Percentiles rank a stretch among this genome's conserved stretches.
These are phyloP conservation scores for Cyclura pinguis DNA, from an alignment of 2,797 vertebrate species.

Conservation along the genomic window DNA sequence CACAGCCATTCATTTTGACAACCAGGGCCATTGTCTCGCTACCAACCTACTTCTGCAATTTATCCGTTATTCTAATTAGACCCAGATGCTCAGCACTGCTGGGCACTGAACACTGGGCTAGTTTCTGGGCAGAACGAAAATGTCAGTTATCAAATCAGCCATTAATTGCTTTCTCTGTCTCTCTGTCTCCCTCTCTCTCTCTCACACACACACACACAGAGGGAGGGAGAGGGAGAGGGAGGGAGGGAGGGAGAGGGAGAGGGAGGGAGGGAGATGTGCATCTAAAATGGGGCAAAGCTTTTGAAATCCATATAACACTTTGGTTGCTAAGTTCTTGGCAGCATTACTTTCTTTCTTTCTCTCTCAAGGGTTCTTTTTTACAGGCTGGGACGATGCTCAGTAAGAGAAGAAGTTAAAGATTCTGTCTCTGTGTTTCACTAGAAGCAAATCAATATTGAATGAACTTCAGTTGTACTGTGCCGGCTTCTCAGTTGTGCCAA, in stretches of 20 bases:
- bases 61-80: not conserved
- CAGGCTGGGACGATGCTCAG: not conserved
- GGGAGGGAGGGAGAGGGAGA: too few relatives aligned
- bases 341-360: not conserved
- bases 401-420: conserved; percentile 7
- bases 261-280: not conserved
- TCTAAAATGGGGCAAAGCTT: not conserved
- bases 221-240: not conserved
- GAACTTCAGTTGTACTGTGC: conserved; percentile 62
- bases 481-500: conserved; percentile 52
- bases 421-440: conserved; percentile 46
- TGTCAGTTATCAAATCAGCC: not conserved
- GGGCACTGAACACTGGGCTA: not conserved
- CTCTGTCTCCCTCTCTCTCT: too few relatives aligned
- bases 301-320: not conserved
- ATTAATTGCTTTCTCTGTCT: not conserved
- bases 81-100: not conserved
- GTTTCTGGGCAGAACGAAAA: not conserved
- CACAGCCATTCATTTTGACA: not conserved
- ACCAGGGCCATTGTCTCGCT: not conserved
- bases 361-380: not conserved
- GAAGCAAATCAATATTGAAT: conserved; percentile 74
- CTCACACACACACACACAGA: not conserved
- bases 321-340: not conserved
- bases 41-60: not conserved